Conservation (phyloP, 2,113 vertebrate species). For the Gallinago paraguaiae region DNA sequence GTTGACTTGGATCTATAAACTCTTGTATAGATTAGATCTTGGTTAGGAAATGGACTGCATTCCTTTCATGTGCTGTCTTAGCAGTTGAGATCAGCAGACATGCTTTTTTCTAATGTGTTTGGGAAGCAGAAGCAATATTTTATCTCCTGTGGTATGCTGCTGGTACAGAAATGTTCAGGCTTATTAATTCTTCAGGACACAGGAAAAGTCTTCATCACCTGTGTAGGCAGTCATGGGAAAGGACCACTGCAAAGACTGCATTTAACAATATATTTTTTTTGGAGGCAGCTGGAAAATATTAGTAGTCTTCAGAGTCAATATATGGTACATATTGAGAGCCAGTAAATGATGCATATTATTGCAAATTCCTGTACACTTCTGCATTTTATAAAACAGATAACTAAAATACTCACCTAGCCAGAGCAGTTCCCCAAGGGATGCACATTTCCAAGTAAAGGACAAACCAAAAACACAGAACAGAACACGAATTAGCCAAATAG, state of each 20-base stretch:
- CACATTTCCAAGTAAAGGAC: constrained; percentile 25
- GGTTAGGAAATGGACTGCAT: constrained; percentile 68
- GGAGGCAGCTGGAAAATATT: constrained; percentile 61
- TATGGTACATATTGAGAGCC: constrained; percentile 34
- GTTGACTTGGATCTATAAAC: constrained; percentile 64
- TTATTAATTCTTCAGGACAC: constrained; percentile 61
- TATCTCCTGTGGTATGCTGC: constrained; percentile 49
- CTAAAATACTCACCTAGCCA: constrained; percentile 62
- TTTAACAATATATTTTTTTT: not conserved
- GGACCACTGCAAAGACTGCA: constrained; percentile 16
- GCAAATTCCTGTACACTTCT: constrained; percentile 56
- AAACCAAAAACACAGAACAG: constrained; percentile 27
- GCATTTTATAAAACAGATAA: constrained; percentile 63
- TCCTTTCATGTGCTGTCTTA: constrained; percentile 68
- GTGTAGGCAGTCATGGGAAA: constrained; percentile 41
- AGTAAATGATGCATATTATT: constrained; percentile 54
- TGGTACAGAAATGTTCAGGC: constrained; percentile 47
- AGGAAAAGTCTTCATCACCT: constrained; percentile 53
- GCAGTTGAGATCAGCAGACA: constrained; percentile 64
- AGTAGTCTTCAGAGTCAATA: constrained; percentile 52
- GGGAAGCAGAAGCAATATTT: constrained; percentile 58
- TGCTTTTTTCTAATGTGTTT: constrained; percentile 59
- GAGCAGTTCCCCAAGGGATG: not conserved
- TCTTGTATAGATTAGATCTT: constrained; percentile 66
- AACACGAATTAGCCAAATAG: not conserved